These are phyloP conservation scores for Eupeodes latifasciatus DNA, from an alignment of 2,888 invertebrate genomes.

Conservation along the genomic window DNA sequence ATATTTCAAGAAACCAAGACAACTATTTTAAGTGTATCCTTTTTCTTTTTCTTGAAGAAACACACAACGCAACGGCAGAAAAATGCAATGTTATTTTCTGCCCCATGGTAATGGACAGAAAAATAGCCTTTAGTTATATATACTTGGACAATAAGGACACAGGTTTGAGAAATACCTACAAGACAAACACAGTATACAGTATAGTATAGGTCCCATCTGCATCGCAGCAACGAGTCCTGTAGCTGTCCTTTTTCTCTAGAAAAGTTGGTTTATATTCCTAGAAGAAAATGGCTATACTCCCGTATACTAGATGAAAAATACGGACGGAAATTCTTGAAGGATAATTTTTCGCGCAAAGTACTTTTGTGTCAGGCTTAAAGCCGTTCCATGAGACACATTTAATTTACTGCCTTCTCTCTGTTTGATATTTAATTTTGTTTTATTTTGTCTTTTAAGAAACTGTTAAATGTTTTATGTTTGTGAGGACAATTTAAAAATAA, in stretches of 20 bases:
- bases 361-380: constrained; percentile 60
- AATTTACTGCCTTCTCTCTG: constrained; percentile 57
- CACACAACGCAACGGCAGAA: neutral
- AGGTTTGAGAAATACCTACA: neutral
- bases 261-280: neutral
- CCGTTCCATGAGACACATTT: constrained; percentile 54
- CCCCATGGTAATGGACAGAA: constrained; percentile 17
- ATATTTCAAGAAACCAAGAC: constrained; percentile 19
- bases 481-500: no score
- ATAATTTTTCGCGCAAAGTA: constrained; percentile 46
- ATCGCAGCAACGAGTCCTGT: neutral
- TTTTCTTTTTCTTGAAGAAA: neutral
- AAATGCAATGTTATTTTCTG: constrained; percentile 57
- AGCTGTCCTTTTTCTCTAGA: neutral
- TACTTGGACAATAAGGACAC: constrained; percentile 15
- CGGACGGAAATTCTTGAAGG: constrained; percentile 23
- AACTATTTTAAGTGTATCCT: constrained; percentile 62
- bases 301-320: neutral
- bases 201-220: constrained; percentile 4
- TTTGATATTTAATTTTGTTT: constrained; percentile 17
- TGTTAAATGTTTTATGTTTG: neutral
- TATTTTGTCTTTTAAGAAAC: neutral
- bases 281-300: neutral
- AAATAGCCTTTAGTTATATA: constrained; percentile 11
- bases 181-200: neutral